phyloP scores from a whole-genome alignment of 2,888 invertebrate genomes.

The Erpobdella octoculata region DNA sequence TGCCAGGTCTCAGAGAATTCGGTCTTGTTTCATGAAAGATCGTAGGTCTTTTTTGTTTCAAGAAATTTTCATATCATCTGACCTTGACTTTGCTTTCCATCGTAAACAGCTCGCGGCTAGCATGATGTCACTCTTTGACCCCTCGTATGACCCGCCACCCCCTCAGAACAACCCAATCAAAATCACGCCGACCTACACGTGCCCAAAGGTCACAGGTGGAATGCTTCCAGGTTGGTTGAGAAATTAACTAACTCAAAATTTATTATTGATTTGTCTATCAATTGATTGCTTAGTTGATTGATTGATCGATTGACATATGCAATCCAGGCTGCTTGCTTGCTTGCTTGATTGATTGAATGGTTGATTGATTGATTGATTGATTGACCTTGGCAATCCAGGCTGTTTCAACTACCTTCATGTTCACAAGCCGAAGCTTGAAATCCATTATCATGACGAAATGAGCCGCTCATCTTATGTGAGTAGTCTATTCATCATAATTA shows the following conservation, averaged over 20 bases:
- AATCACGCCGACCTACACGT: slow-evolving; percentile 50
- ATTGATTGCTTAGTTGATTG: neutral
- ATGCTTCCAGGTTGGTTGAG: slow-evolving; percentile 46
- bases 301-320: neutral
- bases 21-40: neutral
- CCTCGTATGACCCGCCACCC: slow-evolving; percentile 44
- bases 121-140: slow-evolving; percentile 50
- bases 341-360: neutral
- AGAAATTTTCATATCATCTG: neutral
- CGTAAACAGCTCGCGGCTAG: slow-evolving; percentile 49
- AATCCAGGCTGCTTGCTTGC: too few species aligned
- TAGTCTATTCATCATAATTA: neutral
- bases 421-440: slow-evolving; percentile 44
- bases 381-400: slow-evolving; percentile 43
- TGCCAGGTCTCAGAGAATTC: neutral
- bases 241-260: neutral
- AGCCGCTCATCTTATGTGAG: neutral
- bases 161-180: slow-evolving; percentile 39
- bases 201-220: slow-evolving; percentile 47
- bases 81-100: too few species aligned
- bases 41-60: neutral
- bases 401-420: slow-evolving; percentile 49
- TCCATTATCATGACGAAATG: neutral
- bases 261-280: neutral
- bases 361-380: neutral